Percentiles rank a stretch among this genome's conserved stretches.
Conservation (phyloP, 2,888 invertebrate genomes). For the Drosophila colorata region DNA sequence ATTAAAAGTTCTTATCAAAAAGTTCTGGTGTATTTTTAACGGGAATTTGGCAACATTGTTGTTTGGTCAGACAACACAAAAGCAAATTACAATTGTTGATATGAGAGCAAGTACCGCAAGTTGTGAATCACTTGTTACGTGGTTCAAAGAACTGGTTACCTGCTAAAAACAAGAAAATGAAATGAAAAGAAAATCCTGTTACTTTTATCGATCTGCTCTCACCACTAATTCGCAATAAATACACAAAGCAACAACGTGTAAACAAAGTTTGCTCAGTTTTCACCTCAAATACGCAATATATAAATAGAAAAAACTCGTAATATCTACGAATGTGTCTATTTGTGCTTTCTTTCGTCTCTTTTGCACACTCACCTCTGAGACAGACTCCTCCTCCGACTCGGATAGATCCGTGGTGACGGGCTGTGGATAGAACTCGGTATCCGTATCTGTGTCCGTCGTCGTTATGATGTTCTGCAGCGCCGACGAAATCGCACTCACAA, state of each 20-base stretch:
- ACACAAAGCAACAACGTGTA: not conserved
- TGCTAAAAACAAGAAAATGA: not conserved
- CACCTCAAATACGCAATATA: not conserved
- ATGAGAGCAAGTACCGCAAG: not conserved
- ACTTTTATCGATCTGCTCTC: too few species aligned
- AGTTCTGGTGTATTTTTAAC: not conserved
- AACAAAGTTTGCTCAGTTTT: not conserved
- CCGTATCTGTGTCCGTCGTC: conserved; percentile 95
- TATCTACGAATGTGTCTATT: not conserved
- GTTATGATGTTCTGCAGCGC: conserved; percentile 87
- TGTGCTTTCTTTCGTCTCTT: too few species aligned
- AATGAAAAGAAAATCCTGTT: too few species aligned
- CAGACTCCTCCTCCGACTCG: conserved; percentile 98
- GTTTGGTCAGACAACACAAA: not conserved
- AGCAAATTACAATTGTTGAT: not conserved
- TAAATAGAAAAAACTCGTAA: not conserved
- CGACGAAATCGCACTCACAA: conserved; percentile 83
- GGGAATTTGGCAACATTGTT: too few species aligned
- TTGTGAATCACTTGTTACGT: not conserved
- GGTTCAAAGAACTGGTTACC: not conserved
- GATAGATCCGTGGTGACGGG: conserved; percentile 97
- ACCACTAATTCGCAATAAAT: not conserved
- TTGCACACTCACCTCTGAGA: conserved; percentile 92
- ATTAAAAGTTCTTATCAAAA: not conserved
- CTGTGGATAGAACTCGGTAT: conserved; percentile 92